These are phyloP conservation scores for Pocillopora damicornis DNA, from an alignment of 64 coral and sea anemone species.

Conservation along the genomic window DNA sequence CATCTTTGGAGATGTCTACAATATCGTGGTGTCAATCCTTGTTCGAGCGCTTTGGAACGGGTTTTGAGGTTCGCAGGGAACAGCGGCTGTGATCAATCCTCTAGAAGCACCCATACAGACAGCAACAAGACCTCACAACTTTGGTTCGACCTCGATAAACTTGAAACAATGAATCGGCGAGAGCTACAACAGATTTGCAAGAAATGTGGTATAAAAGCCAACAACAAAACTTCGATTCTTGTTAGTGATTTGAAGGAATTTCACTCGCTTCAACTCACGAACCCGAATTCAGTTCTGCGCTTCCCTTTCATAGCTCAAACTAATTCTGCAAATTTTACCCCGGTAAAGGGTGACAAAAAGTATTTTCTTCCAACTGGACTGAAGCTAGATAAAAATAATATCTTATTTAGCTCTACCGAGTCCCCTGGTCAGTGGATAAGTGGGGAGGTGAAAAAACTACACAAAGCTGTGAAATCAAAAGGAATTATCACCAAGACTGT, in stretches of 20 bases:
- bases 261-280: conserved; percentile 46
- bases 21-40: not conserved
- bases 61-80: not conserved
- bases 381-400: conserved; percentile 15
- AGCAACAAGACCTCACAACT: not conserved
- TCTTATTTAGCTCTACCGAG: conserved; percentile 32
- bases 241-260: conserved; percentile 57
- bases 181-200: conserved; percentile 83
- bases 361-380: not conserved
- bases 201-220: conserved; percentile 73
- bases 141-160: conserved; percentile 64
- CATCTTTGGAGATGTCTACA: conserved; percentile 15
- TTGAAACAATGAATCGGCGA: conserved; percentile 55
- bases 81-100: not conserved
- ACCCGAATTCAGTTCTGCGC: conserved; percentile 62
- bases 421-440: conserved; percentile 34
- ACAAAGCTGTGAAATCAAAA: conserved; percentile 12
- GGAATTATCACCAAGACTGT: conserved; percentile 29
- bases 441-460: conserved; percentile 27
- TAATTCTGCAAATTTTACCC: not conserved
- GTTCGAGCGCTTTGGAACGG: not conserved
- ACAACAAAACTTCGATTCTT: conserved; percentile 47
- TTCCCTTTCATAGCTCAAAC: conserved; percentile 60
- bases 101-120: conserved; percentile 9
- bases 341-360: not conserved